Base-by-base conservation (phyloP, 2,797 vertebrate genomes). In the Gymnopithys bicolor region DNA sequence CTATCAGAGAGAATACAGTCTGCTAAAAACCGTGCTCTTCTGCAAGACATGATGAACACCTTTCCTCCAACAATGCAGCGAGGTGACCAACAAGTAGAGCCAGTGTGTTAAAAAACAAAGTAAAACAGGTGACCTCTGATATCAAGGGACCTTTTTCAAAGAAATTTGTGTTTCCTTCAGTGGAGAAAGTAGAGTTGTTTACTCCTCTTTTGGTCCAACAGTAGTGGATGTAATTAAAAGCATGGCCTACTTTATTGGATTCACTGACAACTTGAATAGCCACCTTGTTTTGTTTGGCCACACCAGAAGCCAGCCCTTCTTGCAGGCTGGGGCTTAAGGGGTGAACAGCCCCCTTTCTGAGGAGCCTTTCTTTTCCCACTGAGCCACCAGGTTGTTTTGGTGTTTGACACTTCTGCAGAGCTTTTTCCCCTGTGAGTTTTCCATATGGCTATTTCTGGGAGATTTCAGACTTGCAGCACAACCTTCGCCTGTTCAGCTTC, bases 341-440 rank as follows among this genome's bases (percentile, higher is more conserved):
- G 37, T 91, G 71, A 95, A 62, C 33, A 95, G 71, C 15, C 52
- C n/a, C 27, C 37, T 94, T 97, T 70, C 81, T 93, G 93, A 84
- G 87, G 78, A 92, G 16, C 30, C 14, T 19, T 39, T 79, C 39
- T 90, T 69, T 76, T 51, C 59, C 58, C 33, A 23, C 22, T 33
- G 52, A 92, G 48, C 73, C 63, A 58, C 80, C 28, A 85, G 59
- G n/a, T 39, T 95, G 76, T 91, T 79, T 85, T 6, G 6, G 66
- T 9, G 1, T 96, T 94, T 90, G 58, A 68, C 35, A 52, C 53
- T 48, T 67, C 66, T n/a, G 13, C 23, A 73, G 43, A 76, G 73
- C 13, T 52, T 79, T 53, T 30, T 19, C 32, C 24, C 27, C 41
- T 25, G 1, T 73, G 51, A 23, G 25, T 80, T 94, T 77, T 86